A percentile compares a stretch with the other conserved stretches of the same genome.
Conservation (phyloP, 2,113 vertebrate genomes). For the Oxygymnocypris stewartii region DNA sequence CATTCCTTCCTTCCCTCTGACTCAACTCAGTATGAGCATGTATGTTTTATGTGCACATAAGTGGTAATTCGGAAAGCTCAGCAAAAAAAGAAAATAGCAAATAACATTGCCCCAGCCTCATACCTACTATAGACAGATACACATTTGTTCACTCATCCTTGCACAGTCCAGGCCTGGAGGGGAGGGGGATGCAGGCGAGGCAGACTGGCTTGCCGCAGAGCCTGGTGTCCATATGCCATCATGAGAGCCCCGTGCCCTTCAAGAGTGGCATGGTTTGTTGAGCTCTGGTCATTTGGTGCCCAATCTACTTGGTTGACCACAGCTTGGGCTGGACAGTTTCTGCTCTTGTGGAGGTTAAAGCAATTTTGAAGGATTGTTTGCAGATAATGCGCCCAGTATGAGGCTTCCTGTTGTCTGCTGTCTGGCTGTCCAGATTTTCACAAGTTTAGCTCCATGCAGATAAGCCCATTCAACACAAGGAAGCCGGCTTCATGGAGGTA, state of each 20-base stretch:
- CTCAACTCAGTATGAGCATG: slow-evolving; percentile 27
- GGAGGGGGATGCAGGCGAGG: slow-evolving; percentile 28
- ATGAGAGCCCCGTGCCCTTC: slow-evolving; percentile 44
- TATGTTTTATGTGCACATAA: slow-evolving; percentile 46
- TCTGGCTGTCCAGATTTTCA: neutral
- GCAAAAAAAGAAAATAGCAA: slow-evolving; percentile 39
- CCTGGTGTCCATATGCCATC: slow-evolving; percentile 52
- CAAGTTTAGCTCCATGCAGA: slow-evolving; percentile 9
- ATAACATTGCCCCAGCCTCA: slow-evolving; percentile 10
- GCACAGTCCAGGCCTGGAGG: slow-evolving; percentile 44
- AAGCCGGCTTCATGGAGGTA: neutral
- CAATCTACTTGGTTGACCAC: slow-evolving; percentile 29
- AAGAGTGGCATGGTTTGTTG: slow-evolving; percentile 52
- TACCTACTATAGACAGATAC: slow-evolving; percentile 33
- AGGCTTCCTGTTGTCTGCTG: neutral
- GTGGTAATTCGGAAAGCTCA: slow-evolving; percentile 39
- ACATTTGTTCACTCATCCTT: slow-evolving; percentile 52
- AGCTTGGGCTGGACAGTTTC: slow-evolving; percentile 26
- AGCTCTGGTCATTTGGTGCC: slow-evolving; percentile 51
- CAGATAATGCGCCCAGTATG: slow-evolving; percentile 4
- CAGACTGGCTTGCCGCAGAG: slow-evolving; percentile 47
- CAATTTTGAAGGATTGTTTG: slow-evolving; percentile 13
- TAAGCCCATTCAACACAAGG: slow-evolving; percentile 1
- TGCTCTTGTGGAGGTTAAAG: slow-evolving; percentile 19
- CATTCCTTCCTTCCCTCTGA: slow-evolving; percentile 24